phyloP scores from a whole-genome alignment of 92 coral and sea anemone species.

The Montipora capitata region DNA sequence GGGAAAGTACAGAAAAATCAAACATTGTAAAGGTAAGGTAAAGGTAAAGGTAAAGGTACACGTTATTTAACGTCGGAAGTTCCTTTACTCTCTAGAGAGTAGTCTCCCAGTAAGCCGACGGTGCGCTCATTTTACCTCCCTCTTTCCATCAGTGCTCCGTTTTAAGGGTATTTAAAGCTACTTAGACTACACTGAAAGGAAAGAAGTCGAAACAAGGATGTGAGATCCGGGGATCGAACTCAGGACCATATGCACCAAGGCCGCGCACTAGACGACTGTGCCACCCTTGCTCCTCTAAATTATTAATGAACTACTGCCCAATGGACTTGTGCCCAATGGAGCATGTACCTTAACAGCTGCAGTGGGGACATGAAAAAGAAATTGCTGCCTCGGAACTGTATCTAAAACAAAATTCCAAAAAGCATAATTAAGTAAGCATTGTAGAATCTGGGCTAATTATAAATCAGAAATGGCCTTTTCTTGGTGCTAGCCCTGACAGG shows the following conservation, averaged over 20 bases:
- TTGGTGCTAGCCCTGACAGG: slow-evolving; percentile 67
- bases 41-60: too few relatives aligned
- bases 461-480: slow-evolving; percentile 64
- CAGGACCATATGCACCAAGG: too few relatives aligned
- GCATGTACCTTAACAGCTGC: slow-evolving; percentile 64
- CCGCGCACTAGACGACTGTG: too few relatives aligned
- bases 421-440: slow-evolving; percentile 27
- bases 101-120: too few relatives aligned
- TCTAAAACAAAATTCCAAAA: neutral
- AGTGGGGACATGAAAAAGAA: slow-evolving; percentile 79
- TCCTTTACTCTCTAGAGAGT: too few relatives aligned
- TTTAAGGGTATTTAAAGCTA: too few relatives aligned
- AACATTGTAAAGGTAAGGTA: slow-evolving; percentile 25
- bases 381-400: slow-evolving; percentile 54
- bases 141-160: too few relatives aligned
- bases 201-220: too few relatives aligned
- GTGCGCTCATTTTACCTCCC: too few relatives aligned
- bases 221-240: too few relatives aligned
- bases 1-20: slow-evolving; percentile 72
- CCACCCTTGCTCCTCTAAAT: neutral
- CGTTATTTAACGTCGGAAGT: too few relatives aligned
- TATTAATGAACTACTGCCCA: slow-evolving; percentile 70
- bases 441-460: slow-evolving; percentile 45
- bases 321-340: slow-evolving; percentile 56
- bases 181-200: too few relatives aligned